Evolutionary conservation across 2,113 vertebrate species (phyloP).

Genomic region (Odobenus rosmarus): DNA sequence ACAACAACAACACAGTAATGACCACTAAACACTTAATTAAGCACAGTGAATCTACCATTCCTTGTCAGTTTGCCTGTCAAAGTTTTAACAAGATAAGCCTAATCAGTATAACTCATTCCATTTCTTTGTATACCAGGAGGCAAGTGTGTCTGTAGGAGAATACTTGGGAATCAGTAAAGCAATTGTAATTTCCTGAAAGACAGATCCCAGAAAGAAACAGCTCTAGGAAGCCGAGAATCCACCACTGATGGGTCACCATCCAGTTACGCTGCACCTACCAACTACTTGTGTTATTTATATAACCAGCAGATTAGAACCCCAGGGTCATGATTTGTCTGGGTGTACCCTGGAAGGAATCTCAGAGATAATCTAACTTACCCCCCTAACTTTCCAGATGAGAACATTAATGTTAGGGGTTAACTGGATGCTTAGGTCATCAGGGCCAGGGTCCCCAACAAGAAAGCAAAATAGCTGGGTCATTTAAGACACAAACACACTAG

Average conservation of each 20-base stretch:
- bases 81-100: not conserved
- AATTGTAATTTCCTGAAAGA: not conserved
- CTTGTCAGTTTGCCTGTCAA: not conserved
- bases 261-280: not conserved
- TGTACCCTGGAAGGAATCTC: not conserved
- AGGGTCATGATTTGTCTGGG: not conserved
- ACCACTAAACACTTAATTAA: not conserved
- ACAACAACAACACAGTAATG: not conserved
- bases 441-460: not conserved
- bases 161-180: not conserved
- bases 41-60: not conserved
- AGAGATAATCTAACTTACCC: not conserved
- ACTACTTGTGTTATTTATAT: not conserved
- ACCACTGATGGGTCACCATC: fast-evolving
- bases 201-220: not conserved
- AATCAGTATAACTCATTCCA: not conserved
- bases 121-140: not conserved
- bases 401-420: not conserved
- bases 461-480: not conserved
- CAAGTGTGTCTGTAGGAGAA: not conserved
- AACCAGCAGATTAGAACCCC: not conserved
- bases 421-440: not conserved
- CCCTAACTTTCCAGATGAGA: not conserved
- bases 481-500: not conserved
- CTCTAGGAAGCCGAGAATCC: not conserved